A percentile compares a stretch with the other conserved stretches of the same genome.
phyloP scores from a whole-genome alignment of 2,113 vertebrate species.

The Eudyptes chrysolophus region DNA sequence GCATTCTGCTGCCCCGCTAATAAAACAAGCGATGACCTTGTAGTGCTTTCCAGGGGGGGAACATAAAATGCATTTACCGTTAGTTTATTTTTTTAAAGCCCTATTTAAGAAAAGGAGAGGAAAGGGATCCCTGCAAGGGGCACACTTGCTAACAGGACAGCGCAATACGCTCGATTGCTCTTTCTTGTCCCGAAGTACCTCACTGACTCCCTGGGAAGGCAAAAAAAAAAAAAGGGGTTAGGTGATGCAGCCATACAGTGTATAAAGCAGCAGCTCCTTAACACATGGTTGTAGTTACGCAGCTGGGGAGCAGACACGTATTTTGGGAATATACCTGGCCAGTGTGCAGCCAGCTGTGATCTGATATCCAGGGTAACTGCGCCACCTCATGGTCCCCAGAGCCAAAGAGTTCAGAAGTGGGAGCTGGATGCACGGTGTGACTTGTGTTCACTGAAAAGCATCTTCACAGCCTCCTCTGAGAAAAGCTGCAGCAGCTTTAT shows the following conservation, averaged over 20 bases:
- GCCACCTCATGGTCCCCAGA: slow-evolving; percentile 47
- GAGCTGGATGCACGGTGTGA: fast-evolving
- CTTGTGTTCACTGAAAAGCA: fast-evolving
- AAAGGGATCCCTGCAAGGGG: neutral
- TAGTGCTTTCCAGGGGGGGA: neutral
- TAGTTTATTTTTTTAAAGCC: neutral
- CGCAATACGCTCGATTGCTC: neutral
- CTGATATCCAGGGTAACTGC: neutral
- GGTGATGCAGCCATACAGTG: neutral
- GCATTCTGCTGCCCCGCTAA: neutral
- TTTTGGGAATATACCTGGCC: neutral
- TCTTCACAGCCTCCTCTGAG: neutral
- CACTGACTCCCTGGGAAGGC: neutral
- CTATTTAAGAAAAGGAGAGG: neutral
- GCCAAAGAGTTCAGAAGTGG: neutral
- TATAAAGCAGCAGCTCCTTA: neutral
- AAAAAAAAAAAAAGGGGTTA: neutral
- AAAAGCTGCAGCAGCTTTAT: neutral
- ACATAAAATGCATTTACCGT: neutral
- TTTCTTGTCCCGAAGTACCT: neutral
- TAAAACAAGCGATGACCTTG: neutral
- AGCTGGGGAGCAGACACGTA: fast-evolving
- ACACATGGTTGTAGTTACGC: neutral
- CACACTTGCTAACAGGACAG: neutral
- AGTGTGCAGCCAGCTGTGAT: neutral